Percentiles rank a stretch among this genome's conserved stretches.
Evolutionary conservation across 2,888 invertebrate genomes (phyloP).

Genomic region (Endotricha flammealis): DNA sequence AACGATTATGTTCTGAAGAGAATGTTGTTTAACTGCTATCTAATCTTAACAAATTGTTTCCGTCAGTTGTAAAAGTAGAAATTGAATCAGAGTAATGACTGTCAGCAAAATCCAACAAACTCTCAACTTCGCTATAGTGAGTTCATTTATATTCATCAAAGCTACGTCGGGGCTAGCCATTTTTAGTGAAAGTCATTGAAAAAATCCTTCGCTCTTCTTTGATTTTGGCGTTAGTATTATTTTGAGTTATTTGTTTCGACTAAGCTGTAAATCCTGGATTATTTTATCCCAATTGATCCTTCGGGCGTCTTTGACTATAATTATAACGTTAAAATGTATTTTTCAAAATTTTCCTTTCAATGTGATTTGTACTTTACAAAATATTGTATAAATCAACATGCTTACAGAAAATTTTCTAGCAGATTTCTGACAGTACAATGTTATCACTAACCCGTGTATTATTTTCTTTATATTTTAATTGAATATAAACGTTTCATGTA

Average conservation of each 20-base stretch:
- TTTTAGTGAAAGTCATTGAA: constrained; percentile 4
- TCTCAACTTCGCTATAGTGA: constrained; percentile 8
- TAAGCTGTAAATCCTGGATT: too few relatives aligned
- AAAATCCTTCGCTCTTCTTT: not conserved
- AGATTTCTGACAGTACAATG: too few relatives aligned
- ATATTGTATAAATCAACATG: too few relatives aligned
- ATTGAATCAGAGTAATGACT: constrained; percentile 15
- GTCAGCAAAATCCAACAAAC: constrained; percentile 11
- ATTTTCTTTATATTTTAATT: too few relatives aligned
- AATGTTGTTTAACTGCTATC: constrained; percentile 1
- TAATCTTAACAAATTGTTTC: constrained; percentile 16
- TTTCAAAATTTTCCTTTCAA: too few relatives aligned
- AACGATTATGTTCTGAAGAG: not conserved
- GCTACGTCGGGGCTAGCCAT: not conserved
- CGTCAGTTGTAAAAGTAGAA: constrained; percentile 8
- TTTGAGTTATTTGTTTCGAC: not conserved
- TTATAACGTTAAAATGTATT: too few relatives aligned
- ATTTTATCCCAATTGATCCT: too few relatives aligned
- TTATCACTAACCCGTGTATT: too few relatives aligned
- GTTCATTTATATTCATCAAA: constrained; percentile 12
- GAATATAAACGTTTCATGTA: too few relatives aligned
- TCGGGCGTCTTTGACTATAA: too few relatives aligned
- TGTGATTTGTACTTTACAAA: too few relatives aligned
- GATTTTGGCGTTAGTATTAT: not conserved
- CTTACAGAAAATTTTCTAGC: too few relatives aligned